These are phyloP conservation scores for Zingel zingel DNA, from an alignment of 2,113 vertebrate genomes.

Conservation along the genomic window DNA sequence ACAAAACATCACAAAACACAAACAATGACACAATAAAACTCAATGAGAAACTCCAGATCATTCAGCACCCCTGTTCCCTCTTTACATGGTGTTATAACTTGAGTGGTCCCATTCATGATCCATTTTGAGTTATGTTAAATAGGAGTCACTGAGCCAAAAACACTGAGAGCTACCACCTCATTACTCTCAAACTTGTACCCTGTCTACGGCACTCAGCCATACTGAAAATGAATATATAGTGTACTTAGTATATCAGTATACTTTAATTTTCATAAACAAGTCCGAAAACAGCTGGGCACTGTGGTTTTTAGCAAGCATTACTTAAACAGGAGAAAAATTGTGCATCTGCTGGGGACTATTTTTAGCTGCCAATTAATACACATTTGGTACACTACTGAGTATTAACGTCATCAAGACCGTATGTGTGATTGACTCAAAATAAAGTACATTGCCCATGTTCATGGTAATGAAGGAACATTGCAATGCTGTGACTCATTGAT, in stretches of 20 bases:
- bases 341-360: neutral
- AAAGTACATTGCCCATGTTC: neutral
- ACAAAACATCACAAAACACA: neutral
- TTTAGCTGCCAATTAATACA: neutral
- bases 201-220: neutral
- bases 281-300: neutral
- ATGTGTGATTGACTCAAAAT: neutral
- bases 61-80: neutral
- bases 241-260: neutral
- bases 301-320: neutral
- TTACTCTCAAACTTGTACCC: neutral
- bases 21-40: neutral
- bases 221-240: neutral
- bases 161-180: neutral
- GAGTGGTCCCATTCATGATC: neutral
- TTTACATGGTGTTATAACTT: neutral
- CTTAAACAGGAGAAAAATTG: neutral
- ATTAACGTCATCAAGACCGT: neutral
- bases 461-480: neutral
- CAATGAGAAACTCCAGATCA: slow-evolving; percentile 7
- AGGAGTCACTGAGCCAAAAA: neutral
- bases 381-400: neutral
- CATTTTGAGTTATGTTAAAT: neutral
- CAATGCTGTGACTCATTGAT: neutral
- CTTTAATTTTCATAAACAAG: neutral